Conservation (phyloP, 2,797 vertebrate genomes). For the Falco novaeseelandiae region DNA sequence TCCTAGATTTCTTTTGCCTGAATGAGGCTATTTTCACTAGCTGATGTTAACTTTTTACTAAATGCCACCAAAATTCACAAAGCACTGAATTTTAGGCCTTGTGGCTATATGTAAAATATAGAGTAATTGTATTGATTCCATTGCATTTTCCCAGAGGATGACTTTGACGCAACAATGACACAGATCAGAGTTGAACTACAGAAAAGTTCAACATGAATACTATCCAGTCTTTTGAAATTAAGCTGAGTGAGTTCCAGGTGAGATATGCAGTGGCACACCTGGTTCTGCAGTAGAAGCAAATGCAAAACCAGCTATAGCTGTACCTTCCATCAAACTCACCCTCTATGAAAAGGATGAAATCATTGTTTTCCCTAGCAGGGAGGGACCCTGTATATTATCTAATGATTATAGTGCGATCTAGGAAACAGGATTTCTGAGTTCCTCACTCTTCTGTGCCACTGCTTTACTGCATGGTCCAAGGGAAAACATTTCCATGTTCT, state of each 20-base stretch:
- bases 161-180: not conserved
- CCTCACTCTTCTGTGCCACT: not conserved
- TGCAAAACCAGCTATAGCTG: not conserved
- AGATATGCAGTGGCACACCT: not conserved
- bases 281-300: not conserved
- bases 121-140: not conserved
- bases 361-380: not conserved
- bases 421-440: conserved; percentile 11
- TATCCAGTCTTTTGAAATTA: not conserved
- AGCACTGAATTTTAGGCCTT: not conserved
- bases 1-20: not conserved
- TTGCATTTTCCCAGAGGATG: not conserved
- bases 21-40: not conserved
- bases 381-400: not conserved
- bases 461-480: not conserved
- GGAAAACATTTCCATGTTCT: not conserved
- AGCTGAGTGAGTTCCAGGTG: not conserved
- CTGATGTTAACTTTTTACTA: not conserved
- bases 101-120: not conserved
- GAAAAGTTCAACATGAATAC: not conserved
- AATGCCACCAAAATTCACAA: not conserved
- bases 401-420: not conserved
- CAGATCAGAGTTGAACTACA: not conserved
- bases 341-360: not conserved
- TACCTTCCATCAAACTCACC: not conserved